A percentile compares a stretch with the other conserved stretches of the same genome.
Evolutionary conservation across 2,113 vertebrate genomes (phyloP).

Genomic region (Campylomormyrus numenius): DNA sequence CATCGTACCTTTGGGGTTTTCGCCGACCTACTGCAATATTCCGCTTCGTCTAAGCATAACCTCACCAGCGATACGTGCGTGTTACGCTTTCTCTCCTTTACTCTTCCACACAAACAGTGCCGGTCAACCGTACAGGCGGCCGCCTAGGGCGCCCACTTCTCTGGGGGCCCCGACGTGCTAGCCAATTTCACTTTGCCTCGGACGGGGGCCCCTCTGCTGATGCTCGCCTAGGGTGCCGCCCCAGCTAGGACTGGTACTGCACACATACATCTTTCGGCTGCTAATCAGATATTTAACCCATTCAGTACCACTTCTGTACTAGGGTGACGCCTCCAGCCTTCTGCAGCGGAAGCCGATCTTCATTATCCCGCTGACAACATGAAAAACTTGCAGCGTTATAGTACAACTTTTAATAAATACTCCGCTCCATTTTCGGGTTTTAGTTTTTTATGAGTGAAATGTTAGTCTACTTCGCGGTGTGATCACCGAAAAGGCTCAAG

Average conservation of each 20-base stretch:
- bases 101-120: not conserved
- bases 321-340: not conserved
- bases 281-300: not conserved
- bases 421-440: not conserved
- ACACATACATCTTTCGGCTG: not conserved
- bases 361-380: not conserved
- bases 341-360: not conserved
- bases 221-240: not conserved
- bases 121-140: not conserved
- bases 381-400: not conserved
- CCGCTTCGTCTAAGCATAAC: not conserved
- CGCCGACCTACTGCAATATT: not conserved
- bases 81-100: not conserved
- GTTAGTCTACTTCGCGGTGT: not conserved
- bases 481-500: not conserved
- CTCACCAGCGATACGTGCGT: not conserved
- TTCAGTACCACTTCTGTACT: not conserved
- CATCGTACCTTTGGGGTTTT: not conserved
- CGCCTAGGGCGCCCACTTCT: not conserved
- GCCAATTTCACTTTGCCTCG: not conserved
- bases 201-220: no score
- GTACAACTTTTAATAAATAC: not conserved
- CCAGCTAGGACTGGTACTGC: not conserved
- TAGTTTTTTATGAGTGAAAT: not conserved
- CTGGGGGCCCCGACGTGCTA: not conserved